Evolutionary conservation across 2,888 invertebrate genomes (phyloP), one percentile per base, ranked within the genome.

Genomic region (Drosophila sordidula): DNA sequence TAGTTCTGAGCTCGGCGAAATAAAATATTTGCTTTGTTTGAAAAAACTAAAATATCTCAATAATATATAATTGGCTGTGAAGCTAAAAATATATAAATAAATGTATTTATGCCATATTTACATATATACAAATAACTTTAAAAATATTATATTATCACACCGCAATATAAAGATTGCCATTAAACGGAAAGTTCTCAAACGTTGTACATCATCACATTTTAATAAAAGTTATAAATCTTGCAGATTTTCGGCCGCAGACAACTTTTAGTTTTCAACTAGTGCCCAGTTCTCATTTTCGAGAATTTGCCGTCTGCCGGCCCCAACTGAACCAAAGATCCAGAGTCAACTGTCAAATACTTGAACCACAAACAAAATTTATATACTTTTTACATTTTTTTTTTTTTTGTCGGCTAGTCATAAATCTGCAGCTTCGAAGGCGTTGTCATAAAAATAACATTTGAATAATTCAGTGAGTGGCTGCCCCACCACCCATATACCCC

Each of bases 331-430:
- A 56, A 59, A 70, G 38, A 56, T 44, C 18, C 66, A 41, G 63
- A 56, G 25, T 47, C 61, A 68, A 58, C 80, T 85, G 80, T 82
- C 80, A 78, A 63, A 75, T 36, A 59, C 80, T 72, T 62, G 54
- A 59, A 72, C 80, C 84, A 58, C 84, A 75, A 77, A 50, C 63
- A 57, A 80, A 85, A 81, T 80, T 85, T 80, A 80, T 85, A 70
- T 67, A 70, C 82, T 80, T 80, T 79, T 78, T 69, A 70, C 69
- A 70, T 29, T 29, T 29, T 9, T 34, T 34, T 29, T 8, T 29
- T 78, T 65, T 59, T 46, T 50, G 36, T 54, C 52, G 26, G 16
- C 12, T 59, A 42, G 44, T 22, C 82, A 85, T 85, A 80, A 80
- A 85, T 81, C 79, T 72, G 55, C 45, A 47, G 51, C 44, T 50